Conservation (phyloP, 2,113 vertebrate genomes). For the Tauraco erythrolophus region DNA sequence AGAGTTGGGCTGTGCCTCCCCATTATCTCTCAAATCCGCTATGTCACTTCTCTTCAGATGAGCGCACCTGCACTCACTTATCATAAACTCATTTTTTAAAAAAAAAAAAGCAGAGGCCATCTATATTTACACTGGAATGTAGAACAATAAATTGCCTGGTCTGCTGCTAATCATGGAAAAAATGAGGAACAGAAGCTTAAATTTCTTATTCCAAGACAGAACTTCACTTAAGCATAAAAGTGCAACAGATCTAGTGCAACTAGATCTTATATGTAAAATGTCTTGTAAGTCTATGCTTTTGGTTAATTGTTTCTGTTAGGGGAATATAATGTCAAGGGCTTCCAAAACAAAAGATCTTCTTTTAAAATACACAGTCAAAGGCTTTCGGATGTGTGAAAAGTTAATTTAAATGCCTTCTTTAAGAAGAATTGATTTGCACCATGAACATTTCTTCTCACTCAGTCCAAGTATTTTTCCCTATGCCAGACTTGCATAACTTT, state of each 20-base stretch:
- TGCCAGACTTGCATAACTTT: not conserved
- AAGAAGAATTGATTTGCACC: not conserved
- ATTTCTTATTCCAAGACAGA: not conserved
- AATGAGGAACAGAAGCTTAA: not conserved
- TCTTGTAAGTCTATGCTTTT: not conserved
- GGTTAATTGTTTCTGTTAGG: not conserved
- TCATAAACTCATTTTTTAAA: not conserved
- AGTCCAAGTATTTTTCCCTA: not conserved
- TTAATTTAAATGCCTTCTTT: not conserved
- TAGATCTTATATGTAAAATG: not conserved
- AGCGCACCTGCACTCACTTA: not conserved
- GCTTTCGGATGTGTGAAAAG: not conserved
- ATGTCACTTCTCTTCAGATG: not conserved
- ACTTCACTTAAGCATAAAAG: not conserved
- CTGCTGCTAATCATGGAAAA: not conserved
- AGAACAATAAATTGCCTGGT: not conserved
- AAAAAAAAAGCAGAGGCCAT: not conserved
- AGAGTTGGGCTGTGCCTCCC: not conserved
- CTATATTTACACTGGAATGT: not conserved
- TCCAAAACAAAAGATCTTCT: not conserved
- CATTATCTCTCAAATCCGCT: slow-evolving; percentile 16
- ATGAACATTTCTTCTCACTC: not conserved
- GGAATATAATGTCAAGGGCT: not conserved
- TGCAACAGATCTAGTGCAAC: too few species aligned
- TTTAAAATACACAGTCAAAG: not conserved